phyloP scores from a whole-genome alignment of 2,113 vertebrate genomes.

The Cyanoderma ruficeps region DNA sequence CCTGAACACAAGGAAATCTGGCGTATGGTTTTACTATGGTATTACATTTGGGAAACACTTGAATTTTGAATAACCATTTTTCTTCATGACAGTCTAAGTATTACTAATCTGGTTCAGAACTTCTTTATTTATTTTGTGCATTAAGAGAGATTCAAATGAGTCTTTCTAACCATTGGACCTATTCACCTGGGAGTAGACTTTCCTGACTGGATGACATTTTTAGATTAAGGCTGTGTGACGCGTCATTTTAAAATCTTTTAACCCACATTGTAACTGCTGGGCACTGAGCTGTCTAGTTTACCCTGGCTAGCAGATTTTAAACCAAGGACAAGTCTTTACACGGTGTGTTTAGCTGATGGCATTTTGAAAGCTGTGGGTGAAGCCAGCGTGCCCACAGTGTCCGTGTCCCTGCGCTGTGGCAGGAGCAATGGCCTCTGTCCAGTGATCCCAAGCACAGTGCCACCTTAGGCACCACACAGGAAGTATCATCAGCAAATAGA shows the following conservation, averaged over 20 bases:
- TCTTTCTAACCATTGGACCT: neutral
- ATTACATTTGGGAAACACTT: neutral
- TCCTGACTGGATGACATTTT: neutral
- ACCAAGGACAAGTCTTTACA: neutral
- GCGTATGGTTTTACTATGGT: neutral
- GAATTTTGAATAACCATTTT: neutral
- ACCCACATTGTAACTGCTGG: neutral
- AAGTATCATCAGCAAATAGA: neutral
- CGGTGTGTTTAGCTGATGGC: neutral
- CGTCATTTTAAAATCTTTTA: neutral
- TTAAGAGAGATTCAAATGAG: neutral
- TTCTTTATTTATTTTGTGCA: neutral
- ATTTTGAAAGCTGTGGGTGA: neutral
- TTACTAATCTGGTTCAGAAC: neutral
- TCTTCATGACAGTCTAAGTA: neutral
- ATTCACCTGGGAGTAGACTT: neutral
- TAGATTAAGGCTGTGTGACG: neutral
- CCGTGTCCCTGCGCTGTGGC: neutral
- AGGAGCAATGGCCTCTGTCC: neutral
- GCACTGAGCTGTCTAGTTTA: neutral
- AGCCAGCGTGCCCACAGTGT: neutral
- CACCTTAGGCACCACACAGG: neutral
- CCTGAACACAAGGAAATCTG: neutral
- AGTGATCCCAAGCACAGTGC: neutral
- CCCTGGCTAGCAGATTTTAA: neutral